Conservation (phyloP, 1,140 invertebrate genomes). For the Thrips palmi region DNA sequence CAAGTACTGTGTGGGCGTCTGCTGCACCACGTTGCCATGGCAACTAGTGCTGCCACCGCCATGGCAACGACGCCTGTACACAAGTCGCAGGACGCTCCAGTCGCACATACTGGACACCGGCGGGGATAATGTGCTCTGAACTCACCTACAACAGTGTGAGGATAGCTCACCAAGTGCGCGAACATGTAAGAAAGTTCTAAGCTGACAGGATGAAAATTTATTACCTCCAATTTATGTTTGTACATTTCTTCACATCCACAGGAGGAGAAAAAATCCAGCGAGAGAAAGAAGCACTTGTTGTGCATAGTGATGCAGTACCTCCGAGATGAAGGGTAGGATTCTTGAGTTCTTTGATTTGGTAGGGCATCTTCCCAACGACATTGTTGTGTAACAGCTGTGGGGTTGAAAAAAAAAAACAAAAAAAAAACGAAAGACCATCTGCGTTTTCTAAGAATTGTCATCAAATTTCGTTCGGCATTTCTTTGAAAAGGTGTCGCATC, state of each 20-base stretch:
- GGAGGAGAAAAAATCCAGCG: constrained; percentile 36
- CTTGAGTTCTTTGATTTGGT: no score
- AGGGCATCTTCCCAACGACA: no score
- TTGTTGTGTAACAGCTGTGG: neutral
- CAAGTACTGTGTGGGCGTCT: no score
- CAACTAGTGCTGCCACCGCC: no score
- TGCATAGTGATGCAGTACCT: constrained; percentile 61
- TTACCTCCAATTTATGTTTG: constrained; percentile 5
- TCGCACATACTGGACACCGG: no score
- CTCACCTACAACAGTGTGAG: no score
- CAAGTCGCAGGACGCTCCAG: no score
- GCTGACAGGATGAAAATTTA: no score
- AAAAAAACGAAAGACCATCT: neutral
- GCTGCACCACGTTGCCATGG: no score
- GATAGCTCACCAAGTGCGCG: constrained; percentile 11
- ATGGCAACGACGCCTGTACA: no score
- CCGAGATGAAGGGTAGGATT: constrained; percentile 42
- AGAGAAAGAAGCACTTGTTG: constrained; percentile 51
- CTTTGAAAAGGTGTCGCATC: neutral
- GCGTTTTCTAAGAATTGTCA: neutral
- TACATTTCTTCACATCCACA: constrained; percentile 21
- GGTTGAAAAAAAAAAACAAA: constrained; percentile 1
- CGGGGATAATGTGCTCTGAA: no score
- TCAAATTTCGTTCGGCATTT: neutral
- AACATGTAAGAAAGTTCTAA: constrained; percentile 12